phyloP scores from a whole-genome alignment of 2,113 vertebrate genomes.

The Columbina picui region DNA sequence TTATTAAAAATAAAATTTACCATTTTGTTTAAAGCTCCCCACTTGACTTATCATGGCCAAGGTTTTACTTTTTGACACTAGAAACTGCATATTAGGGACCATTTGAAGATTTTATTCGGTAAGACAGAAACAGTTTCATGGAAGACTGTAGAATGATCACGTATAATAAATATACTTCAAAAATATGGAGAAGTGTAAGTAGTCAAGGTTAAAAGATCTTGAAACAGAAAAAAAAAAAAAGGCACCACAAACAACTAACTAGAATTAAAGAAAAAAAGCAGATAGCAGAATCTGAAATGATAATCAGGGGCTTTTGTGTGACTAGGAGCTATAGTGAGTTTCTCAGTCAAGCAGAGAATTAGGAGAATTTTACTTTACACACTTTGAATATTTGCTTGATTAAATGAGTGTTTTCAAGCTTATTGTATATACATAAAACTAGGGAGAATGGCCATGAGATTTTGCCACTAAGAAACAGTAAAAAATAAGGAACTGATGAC shows the following conservation, averaged over 20 bases:
- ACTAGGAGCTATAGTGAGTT: background rate
- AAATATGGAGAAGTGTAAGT: background rate
- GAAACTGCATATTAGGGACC: background rate
- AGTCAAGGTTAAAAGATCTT: background rate
- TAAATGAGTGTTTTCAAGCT: background rate
- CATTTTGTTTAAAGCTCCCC: background rate
- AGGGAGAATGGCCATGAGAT: background rate
- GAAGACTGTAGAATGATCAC: background rate
- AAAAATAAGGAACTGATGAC: background rate
- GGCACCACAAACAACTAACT: background rate
- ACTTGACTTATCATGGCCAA: background rate
- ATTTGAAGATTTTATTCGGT: background rate
- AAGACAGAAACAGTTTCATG: background rate
- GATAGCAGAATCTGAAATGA: background rate
- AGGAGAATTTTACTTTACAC: background rate
- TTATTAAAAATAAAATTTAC: background rate
- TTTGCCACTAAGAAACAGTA: background rate
- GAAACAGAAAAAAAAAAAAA: too few species aligned
- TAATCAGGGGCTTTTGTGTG: background rate
- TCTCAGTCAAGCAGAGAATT: constrained; percentile 1
- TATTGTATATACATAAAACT: background rate
- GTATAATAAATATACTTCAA: background rate
- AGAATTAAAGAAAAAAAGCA: background rate
- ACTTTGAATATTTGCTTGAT: constrained; percentile 20
- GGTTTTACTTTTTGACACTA: background rate